Evolutionary conservation across 2,888 invertebrate genomes (phyloP), one percentile per base, ranked within the genome.

Genomic region (Osmoderma eremita): DNA sequence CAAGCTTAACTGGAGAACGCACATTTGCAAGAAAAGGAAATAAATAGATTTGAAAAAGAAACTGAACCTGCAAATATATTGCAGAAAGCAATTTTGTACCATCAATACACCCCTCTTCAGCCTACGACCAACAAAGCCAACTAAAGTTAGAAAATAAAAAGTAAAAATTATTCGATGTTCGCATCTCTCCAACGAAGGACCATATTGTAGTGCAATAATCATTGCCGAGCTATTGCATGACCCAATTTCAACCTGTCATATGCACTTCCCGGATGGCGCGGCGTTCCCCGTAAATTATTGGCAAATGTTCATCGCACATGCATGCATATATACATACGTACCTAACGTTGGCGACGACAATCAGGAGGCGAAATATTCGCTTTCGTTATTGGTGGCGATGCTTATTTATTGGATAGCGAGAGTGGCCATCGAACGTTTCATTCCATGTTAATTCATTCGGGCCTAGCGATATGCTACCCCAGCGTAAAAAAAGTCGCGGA

Each of bases 231-330:
- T 61, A 45, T 51, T 30, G 45, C 54, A 67, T 58, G 67, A 67
- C 67, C 69, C 63, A 69, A 69, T 67, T 69, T 63, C 56, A 30
- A 69, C 58, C 67, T 69, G 69, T 67, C 69, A 69, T 63, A 69
- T 63, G 49, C 69, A 69, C 65, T 69, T 69, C 67, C 63, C 66
- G 66, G 56, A 56, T 58, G 66, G 63, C 67, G 69, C 63, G 66
- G 63, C 67, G 69, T 63, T 39, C 15, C 51, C 17, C 63, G 64
- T 69, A 67, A 69, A 69, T 69, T 65, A 69, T 56, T 53, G 65
- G 42, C 41, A 17, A 22, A 51, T 51, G 22, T 13, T 13, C 50
- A 15, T 13, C 24, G 41, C 42, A 18, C 18, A 22, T 41, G 38
- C 39, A 17, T 42, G 62, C 49, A 30, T 30, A 1, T 10, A 30